phyloP scores from a whole-genome alignment of 2,888 invertebrate species.

The Athetis lepigone region DNA sequence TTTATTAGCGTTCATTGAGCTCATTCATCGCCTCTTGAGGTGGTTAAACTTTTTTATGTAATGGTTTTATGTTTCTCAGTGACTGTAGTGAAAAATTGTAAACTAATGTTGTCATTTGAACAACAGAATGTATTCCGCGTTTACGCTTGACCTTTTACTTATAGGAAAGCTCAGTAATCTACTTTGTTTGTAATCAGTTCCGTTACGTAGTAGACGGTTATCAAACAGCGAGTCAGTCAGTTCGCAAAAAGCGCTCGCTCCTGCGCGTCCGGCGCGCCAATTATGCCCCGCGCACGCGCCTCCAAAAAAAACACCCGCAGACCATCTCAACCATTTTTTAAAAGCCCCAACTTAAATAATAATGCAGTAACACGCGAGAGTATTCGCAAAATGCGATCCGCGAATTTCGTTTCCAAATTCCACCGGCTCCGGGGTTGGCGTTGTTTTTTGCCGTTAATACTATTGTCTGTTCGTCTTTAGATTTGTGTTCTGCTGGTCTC shows the following conservation, averaged over 20 bases:
- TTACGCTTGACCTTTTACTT: slow-evolving; percentile 3
- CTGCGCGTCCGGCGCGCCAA: slow-evolving; percentile 82
- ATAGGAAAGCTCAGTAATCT: slow-evolving; percentile 12
- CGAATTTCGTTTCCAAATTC: slow-evolving; percentile 89
- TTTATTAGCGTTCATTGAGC: slow-evolving; percentile 23
- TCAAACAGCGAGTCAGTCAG: slow-evolving; percentile 66
- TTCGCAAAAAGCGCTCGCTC: slow-evolving; percentile 75
- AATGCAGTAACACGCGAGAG: slow-evolving; percentile 90
- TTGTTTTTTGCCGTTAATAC: slow-evolving; percentile 81
- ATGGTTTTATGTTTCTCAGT: slow-evolving; percentile 42
- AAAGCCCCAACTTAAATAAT: slow-evolving; percentile 88
- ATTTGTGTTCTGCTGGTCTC: slow-evolving; percentile 76
- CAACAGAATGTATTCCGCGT: slow-evolving; percentile 22
- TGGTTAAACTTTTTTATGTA: slow-evolving; percentile 25
- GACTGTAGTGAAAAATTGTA: slow-evolving; percentile 50
- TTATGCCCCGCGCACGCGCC: slow-evolving; percentile 89
- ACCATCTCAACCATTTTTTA: slow-evolving; percentile 86
- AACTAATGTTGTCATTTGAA: slow-evolving; percentile 45
- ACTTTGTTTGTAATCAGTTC: slow-evolving; percentile 42
- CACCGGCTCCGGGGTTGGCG: slow-evolving; percentile 73
- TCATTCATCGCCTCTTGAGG: slow-evolving; percentile 28
- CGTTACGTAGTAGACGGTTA: slow-evolving; percentile 66
- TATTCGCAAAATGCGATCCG: slow-evolving; percentile 89
- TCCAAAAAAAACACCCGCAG: slow-evolving; percentile 84
- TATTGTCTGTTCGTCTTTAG: slow-evolving; percentile 84